phyloP scores from a whole-genome alignment of 2,888 invertebrate species.

The Stenodera caucasica region DNA sequence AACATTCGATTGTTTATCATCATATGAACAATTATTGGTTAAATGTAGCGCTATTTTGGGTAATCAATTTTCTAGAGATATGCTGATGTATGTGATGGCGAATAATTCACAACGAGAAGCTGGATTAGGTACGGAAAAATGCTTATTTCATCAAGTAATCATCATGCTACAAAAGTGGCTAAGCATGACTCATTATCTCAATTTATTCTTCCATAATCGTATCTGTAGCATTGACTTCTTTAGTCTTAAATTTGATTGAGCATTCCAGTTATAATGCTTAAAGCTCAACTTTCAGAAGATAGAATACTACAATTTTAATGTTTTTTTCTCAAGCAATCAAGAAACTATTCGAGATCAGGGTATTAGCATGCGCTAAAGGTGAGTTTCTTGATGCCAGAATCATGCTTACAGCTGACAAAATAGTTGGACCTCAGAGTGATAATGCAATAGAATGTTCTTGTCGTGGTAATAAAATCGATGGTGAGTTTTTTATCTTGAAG shows the following conservation, averaged over 20 bases:
- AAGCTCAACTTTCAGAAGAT: too few species aligned
- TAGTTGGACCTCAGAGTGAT: conserved; percentile 31
- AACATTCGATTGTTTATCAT: conserved; percentile 65
- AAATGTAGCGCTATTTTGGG: conserved; percentile 69
- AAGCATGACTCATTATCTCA: not conserved
- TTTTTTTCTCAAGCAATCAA: conserved; percentile 56
- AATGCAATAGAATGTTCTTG: conserved; percentile 54
- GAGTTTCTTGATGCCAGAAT: conserved; percentile 59
- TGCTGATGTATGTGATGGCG: conserved; percentile 62
- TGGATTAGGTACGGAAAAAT: conserved; percentile 56
- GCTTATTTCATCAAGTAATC: not conserved
- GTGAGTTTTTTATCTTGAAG: conserved; percentile 38
- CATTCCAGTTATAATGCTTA: too few species aligned
- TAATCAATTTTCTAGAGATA: conserved; percentile 63
- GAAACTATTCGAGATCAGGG: conserved; percentile 63
- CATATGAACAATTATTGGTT: conserved; percentile 65
- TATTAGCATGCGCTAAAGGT: conserved; percentile 65
- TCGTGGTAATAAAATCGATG: conserved; percentile 49
- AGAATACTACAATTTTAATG: conserved; percentile 3
- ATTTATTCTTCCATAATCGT: not conserved
- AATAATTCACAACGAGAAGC: conserved; percentile 56
- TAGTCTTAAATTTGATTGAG: too few species aligned
- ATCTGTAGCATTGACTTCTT: too few species aligned
- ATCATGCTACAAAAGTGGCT: too few species aligned
- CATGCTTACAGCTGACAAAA: conserved; percentile 26